Evolutionary conservation across 2,888 invertebrate genomes (phyloP), one percentile per base, ranked within the genome.

Genomic region (Epinotia demarniana): DNA sequence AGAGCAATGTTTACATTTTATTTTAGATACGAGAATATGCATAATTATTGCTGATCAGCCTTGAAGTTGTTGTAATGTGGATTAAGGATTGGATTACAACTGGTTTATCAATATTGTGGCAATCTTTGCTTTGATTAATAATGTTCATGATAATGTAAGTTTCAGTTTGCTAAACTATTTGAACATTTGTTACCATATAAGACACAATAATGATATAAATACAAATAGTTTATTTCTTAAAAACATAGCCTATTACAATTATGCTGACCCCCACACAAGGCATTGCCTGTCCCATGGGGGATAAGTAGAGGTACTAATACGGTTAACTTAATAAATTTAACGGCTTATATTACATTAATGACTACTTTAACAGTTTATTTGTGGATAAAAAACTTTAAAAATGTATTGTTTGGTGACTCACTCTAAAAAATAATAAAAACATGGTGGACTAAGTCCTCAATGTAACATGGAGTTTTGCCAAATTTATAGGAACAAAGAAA

Each of bases 391-490:
- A n/a, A 39, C 9, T 60, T 69, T n/a, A 69, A 6, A 11, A 23
- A 69, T 69, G 16, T 60, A 60, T 6, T 60, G 39, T 43, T 46
- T 19, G 23, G n/a, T 46, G 16, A 46, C 27, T 60, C 23, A 60
- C 46, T 13, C n/a, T 69, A 60, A 57, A 46, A 68, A 68, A 5
- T 39, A 13, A 58, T 19, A 68, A 58, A 66, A 60, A 60, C 46
- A 69, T 69, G 58, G 58, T 46, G 43, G 23, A n/a, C 57, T 57
- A 57, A 55, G 43, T n/a, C n/a, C 4, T 60, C 60, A 60, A 46
- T 58, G 46, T 60, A 43, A 60, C 43, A 73, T 68, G 73, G 73
- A 73, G 33, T 53, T 18, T 60, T 73, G 68, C 73, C 73, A 73
- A 73, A 27, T 43, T 68, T 6, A 62, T 23, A 57, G 19, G 19